Conservation (phyloP, 2,113 vertebrate species). For the Perca flavescens region DNA sequence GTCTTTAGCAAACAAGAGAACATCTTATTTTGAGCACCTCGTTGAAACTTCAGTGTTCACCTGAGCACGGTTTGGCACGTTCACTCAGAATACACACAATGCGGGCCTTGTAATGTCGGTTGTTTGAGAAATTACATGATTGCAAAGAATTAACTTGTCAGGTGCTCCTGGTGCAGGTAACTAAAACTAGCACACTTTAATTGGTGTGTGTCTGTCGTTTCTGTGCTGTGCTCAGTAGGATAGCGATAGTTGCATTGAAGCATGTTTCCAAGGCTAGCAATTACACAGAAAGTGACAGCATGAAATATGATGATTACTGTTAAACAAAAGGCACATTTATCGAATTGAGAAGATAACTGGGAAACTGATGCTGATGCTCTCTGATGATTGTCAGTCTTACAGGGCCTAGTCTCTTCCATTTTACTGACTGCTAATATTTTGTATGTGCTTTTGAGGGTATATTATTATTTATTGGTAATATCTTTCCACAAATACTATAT, state of each 20-base stretch:
- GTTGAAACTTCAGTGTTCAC: conserved; percentile 18
- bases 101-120: conserved; percentile 84
- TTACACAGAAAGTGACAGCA: conserved; percentile 84
- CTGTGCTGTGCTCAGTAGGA: conserved; percentile 71
- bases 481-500: background rate
- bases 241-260: conserved; percentile 66
- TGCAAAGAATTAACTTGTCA: conserved; percentile 82
- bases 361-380: conserved; percentile 83
- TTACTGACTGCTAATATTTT: conserved; percentile 71
- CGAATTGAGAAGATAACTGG: conserved; percentile 89
- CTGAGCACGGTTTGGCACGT: conserved; percentile 31
- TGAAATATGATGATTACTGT: conserved; percentile 93
- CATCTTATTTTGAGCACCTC: conserved; percentile 39
- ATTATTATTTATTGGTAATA: conserved; percentile 11
- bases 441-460: conserved; percentile 66
- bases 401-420: conserved; percentile 81
- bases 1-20: conserved; percentile 36
- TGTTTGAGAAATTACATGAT: conserved; percentile 88
- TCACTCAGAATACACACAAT: conserved; percentile 15
- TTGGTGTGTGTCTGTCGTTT: conserved; percentile 74
- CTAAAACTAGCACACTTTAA: conserved; percentile 70
- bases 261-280: conserved; percentile 75
- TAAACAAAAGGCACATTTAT: conserved; percentile 94
- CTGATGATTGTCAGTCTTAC: conserved; percentile 85
- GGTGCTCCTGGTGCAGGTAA: conserved; percentile 65